Evolutionary conservation across 1,140 invertebrate species (phyloP).

Genomic region (Procambarus clarkii): DNA sequence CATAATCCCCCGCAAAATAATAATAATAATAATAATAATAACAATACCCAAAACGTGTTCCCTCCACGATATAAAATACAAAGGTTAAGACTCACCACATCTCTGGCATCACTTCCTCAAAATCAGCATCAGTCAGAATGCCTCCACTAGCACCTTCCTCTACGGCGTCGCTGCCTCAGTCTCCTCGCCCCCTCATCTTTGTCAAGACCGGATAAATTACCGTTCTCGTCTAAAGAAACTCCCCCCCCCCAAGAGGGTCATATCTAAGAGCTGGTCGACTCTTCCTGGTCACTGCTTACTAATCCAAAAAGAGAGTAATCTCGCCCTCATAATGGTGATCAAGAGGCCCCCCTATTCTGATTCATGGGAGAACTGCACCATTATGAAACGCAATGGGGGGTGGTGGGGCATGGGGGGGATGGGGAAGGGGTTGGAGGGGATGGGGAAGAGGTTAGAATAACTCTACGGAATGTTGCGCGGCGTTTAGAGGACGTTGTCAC

Average conservation of each 20-base stretch:
- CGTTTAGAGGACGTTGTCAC: background rate
- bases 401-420: too few species aligned
- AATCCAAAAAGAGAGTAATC: conserved; percentile 62
- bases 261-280: conserved; percentile 21
- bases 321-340: conserved; percentile 46
- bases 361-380: conserved; percentile 7
- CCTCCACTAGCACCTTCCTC: conserved; percentile 34
- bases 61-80: conserved; percentile 4
- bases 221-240: conserved; percentile 22
- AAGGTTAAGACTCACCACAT: conserved; percentile 27
- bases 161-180: background rate
- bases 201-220: conserved; percentile 36
- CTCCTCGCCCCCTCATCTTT: conserved; percentile 26
- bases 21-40: too few species aligned
- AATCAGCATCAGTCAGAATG: conserved; percentile 46
- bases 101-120: conserved; percentile 21
- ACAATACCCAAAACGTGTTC: too few species aligned
- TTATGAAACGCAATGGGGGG: background rate
- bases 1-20: too few species aligned
- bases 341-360: conserved; percentile 8
- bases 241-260: background rate
- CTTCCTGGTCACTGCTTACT: conserved; percentile 66
- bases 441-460: background rate
- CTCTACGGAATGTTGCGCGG: background rate
- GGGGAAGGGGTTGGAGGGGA: background rate